Base-by-base conservation (phyloP, 1,140 invertebrate genomes). In the Helicorthomorpha holstii region DNA sequence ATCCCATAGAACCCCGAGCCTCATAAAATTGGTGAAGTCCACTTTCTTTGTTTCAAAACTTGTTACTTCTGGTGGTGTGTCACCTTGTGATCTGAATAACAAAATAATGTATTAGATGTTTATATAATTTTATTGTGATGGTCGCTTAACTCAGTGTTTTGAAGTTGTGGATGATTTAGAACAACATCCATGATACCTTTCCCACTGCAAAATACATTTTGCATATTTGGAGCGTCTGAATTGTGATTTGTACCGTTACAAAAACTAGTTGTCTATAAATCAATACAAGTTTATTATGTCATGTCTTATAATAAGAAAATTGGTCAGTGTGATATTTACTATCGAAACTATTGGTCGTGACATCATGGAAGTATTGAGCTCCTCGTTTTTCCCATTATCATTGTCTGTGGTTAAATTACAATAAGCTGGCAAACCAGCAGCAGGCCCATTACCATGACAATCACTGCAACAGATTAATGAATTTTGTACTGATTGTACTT, bases 181-280 rank as follows among this genome's bases (percentile, higher is more conserved):
- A 64, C 54, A 12, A 63, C 60, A 1, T 55, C 53, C 61, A 59
- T 64, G 12, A 57, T 57, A 2, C 56, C 55, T 45, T 54, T 54
- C 24, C 60, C 58, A 3, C 54, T 55, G 38, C 63, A 63, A 25
- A 59, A 42, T 27, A 61, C 43, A 56, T 70, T 70, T 10, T 70
- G 68, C 34, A 58, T 56, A 48, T 61, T 68, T 4, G 67, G 68
- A 3, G 66, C 63, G 10, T 56, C 38, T 41, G 56, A 27, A 57
- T 68, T 63, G 54, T 70, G 67, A 7, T 48, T 51, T 0, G 54
- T 55, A 29, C 71, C 66, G 57, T 79, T 75, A 57, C 79, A 80
- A 60, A 80, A 80, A 56, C 74, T 69, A 0, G 29, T 71, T 66
- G 57, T 78, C 75, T 34, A 16, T 34, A 16, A 34, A 34, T 34